phyloP scores from a whole-genome alignment of 53 echinoderm and acorn worm species.

The Arbacia lixula region DNA sequence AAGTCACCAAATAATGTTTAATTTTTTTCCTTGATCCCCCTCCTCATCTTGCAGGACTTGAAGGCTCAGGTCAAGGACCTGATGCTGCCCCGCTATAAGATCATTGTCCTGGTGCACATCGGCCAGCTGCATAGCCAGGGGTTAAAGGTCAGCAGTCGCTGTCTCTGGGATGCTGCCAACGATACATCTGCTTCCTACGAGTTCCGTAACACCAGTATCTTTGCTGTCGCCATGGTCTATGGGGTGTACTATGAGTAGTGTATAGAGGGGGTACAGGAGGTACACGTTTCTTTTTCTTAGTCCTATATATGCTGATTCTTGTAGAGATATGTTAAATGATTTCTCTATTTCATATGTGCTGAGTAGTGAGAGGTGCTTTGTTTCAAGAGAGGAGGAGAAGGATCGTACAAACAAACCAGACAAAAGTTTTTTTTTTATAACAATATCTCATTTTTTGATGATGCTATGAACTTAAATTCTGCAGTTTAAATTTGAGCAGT shows the following conservation, averaged over 20 bases:
- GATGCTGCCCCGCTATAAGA: slow-evolving; percentile 84
- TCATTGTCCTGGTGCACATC: slow-evolving; percentile 94
- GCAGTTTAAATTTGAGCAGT: no score
- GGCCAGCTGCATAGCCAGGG: slow-evolving; percentile 94
- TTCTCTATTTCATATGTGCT: no score
- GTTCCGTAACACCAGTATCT: slow-evolving; percentile 82
- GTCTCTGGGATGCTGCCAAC: slow-evolving; percentile 88
- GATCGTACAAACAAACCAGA: no score
- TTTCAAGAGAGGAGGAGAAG: no score
- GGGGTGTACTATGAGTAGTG: slow-evolving; percentile 95
- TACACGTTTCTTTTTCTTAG: no score
- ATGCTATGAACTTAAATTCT: no score
- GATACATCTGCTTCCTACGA: slow-evolving; percentile 92
- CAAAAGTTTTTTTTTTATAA: no score
- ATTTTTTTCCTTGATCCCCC: background rate
- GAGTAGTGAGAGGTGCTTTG: no score
- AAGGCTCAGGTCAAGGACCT: slow-evolving; percentile 94
- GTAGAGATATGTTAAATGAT: no score
- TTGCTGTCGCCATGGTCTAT: slow-evolving; percentile 91
- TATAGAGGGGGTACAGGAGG: no score
- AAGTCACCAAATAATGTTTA: background rate
- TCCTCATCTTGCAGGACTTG: slow-evolving; percentile 67
- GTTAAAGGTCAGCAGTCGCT: slow-evolving; percentile 85
- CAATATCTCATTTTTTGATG: no score
- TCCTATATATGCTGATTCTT: no score